Percentiles rank a stretch among this genome's conserved stretches.
These are phyloP conservation scores for Harpalus rubripes DNA, from an alignment of 2,888 invertebrate species.

Conservation along the genomic window DNA sequence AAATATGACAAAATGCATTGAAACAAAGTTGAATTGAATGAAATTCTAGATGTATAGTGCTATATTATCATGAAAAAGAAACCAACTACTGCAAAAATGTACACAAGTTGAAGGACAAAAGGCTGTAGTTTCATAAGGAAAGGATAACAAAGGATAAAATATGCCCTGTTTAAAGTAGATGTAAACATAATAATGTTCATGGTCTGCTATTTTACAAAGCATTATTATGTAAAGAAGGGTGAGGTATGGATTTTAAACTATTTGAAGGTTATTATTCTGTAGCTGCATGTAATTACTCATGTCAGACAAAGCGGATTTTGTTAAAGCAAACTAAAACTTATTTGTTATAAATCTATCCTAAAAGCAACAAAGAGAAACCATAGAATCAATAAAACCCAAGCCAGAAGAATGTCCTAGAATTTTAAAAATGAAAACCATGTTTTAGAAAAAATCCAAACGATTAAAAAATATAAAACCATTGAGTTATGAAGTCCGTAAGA, in stretches of 20 bases:
- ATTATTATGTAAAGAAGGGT: constrained; percentile 29
- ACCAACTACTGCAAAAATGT: constrained; percentile 37
- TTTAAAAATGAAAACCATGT: constrained; percentile 15
- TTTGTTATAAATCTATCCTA: constrained; percentile 32
- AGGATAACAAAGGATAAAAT: constrained; percentile 26
- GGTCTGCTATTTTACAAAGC: constrained; percentile 49
- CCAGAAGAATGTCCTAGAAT: constrained; percentile 14
- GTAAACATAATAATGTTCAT: constrained; percentile 48
- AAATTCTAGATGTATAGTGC: constrained; percentile 31
- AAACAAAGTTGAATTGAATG: constrained; percentile 32
- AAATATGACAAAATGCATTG: constrained; percentile 38
- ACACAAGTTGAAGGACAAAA: constrained; percentile 31
- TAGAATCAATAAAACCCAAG: constrained; percentile 39
- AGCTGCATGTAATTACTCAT: constrained; percentile 38
- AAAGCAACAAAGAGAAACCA: constrained; percentile 40
- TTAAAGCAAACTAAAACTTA: constrained; percentile 45
- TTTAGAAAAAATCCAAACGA: constrained; percentile 24
- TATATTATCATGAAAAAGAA: constrained; percentile 7
- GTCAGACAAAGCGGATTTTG: constrained; percentile 29
- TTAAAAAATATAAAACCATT: constrained; percentile 22
- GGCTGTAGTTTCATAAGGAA: not conserved
- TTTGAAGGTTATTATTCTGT: constrained; percentile 20
- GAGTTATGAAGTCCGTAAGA: constrained; percentile 29
- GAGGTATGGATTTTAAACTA: constrained; percentile 18
- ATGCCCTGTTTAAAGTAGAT: constrained; percentile 29